phyloP scores from a whole-genome alignment of 2,797 vertebrate species.

The Atherinosoma microstoma region DNA sequence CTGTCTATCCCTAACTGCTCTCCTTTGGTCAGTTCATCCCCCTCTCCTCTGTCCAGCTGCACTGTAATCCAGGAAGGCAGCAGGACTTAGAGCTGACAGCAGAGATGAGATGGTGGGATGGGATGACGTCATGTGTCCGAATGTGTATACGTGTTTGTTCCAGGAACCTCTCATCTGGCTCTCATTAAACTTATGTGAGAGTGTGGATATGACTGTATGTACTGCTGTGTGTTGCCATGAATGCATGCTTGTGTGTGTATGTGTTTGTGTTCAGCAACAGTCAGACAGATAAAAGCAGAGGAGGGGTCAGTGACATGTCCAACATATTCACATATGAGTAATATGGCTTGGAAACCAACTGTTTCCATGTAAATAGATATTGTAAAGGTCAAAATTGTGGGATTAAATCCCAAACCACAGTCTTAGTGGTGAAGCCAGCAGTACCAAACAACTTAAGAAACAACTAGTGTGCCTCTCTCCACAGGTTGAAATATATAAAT shows the following conservation, averaged over 20 bases:
- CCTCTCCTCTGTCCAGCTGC: slow-evolving; percentile 74
- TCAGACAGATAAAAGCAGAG: slow-evolving; percentile 25
- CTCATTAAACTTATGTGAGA: slow-evolving; percentile 64
- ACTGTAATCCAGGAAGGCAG: slow-evolving; percentile 78
- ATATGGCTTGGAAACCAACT: slow-evolving; percentile 21
- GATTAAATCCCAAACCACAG: slow-evolving; percentile 7
- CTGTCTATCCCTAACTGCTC: slow-evolving; percentile 39
- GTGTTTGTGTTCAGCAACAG: slow-evolving; percentile 34
- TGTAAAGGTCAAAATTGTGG: background rate
- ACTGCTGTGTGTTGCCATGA: slow-evolving; percentile 43
- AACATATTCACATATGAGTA: slow-evolving; percentile 25
- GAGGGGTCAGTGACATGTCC: slow-evolving; percentile 54
- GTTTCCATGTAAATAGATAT: slow-evolving; percentile 60
- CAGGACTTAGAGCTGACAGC: slow-evolving; percentile 77
- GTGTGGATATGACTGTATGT: slow-evolving; percentile 27
- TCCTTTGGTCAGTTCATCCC: slow-evolving; percentile 42
- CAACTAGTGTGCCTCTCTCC: background rate
- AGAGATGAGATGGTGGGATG: slow-evolving; percentile 81
- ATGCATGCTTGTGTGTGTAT: slow-evolving; percentile 19
- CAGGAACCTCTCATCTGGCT: slow-evolving; percentile 78
- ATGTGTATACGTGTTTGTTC: slow-evolving; percentile 58
- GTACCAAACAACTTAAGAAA: background rate
- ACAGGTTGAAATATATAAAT: background rate
- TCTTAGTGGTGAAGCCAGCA: background rate
- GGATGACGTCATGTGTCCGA: slow-evolving; percentile 76